These are phyloP conservation scores for Tupiocoris notatus DNA, from an alignment of 2,888 invertebrate species.

Conservation along the genomic window DNA sequence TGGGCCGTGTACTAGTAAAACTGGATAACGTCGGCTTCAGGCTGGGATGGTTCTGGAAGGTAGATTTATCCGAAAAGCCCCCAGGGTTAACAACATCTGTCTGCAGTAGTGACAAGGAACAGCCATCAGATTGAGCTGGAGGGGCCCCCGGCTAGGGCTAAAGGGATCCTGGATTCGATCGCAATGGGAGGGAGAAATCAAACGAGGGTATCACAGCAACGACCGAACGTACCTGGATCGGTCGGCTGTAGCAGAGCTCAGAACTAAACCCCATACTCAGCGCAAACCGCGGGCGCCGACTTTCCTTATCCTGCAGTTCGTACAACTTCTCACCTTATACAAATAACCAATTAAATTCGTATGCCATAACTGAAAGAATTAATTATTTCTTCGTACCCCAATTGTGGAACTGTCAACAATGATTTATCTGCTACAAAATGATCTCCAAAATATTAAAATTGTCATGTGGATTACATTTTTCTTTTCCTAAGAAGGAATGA, in stretches of 20 bases:
- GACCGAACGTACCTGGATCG: neutral
- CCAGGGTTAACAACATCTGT: slow-evolving; percentile 39
- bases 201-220: neutral
- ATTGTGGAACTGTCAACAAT: no score
- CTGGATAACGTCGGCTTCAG: neutral
- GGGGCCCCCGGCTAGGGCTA: neutral
- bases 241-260: neutral
- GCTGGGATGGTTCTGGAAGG: slow-evolving; percentile 3
- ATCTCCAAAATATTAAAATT: no score
- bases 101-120: slow-evolving; percentile 39
- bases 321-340: no score
- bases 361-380: no score
- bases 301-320: no score
- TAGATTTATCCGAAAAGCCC: slow-evolving; percentile 32
- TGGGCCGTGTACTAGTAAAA: slow-evolving; percentile 5
- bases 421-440: no score
- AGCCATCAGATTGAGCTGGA: slow-evolving; percentile 35
- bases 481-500: no score
- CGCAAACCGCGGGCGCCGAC: no score
- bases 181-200: neutral
- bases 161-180: slow-evolving; percentile 17
- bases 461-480: no score
- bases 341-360: no score
- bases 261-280: no score
- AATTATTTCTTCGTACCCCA: no score